Conservation (phyloP, 1,140 invertebrate species). For the Drosophila miranda region DNA sequence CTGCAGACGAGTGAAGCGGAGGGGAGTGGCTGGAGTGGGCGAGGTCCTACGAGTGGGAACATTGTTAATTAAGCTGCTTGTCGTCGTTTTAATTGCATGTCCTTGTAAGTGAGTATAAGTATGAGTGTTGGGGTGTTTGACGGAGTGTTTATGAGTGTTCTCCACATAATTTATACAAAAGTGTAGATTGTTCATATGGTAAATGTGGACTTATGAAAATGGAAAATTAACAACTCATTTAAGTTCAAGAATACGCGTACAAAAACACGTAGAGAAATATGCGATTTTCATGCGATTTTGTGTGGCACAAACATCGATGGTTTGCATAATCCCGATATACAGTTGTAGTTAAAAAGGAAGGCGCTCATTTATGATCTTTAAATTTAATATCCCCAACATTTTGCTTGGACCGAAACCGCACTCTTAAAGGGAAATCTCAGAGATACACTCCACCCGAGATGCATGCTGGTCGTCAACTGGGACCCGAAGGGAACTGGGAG, state of each 20-base stretch:
- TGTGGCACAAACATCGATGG: too few species aligned
- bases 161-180: constrained; percentile 57
- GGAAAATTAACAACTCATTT: constrained; percentile 31
- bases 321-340: too few species aligned
- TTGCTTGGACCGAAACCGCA: too few species aligned
- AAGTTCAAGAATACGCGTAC: constrained; percentile 19
- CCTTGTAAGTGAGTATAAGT: constrained; percentile 18
- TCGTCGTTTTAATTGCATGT: constrained; percentile 73
- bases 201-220: constrained; percentile 32
- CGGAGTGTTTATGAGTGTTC: constrained; percentile 30
- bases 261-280: constrained; percentile 2
- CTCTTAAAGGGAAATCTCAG: too few species aligned
- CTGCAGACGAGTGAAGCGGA: background rate
- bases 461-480: too few species aligned
- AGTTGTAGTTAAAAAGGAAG: too few species aligned
- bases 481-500: too few species aligned
- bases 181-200: constrained; percentile 39
- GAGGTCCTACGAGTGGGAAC: constrained; percentile 7
- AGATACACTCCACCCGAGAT: too few species aligned
- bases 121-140: constrained; percentile 6
- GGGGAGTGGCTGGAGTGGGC: background rate
- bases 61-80: constrained; percentile 76
- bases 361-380: too few species aligned
- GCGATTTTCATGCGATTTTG: background rate
- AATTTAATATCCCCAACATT: too few species aligned